Base-by-base conservation (phyloP, 2,113 vertebrate species). In the Atrichornis clamosus region DNA sequence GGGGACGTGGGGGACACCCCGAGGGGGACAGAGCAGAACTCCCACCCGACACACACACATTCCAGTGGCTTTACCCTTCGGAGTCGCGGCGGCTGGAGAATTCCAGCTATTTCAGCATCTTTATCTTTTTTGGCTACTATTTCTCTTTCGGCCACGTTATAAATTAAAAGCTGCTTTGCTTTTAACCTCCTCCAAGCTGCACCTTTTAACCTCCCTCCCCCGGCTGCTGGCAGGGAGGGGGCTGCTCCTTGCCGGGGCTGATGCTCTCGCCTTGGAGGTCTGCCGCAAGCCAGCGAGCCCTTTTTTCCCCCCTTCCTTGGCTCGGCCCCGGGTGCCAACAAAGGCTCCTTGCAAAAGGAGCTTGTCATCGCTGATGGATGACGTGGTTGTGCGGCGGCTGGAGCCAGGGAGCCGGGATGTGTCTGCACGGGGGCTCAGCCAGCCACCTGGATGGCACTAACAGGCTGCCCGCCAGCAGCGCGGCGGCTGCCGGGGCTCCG, bases 51-150 rank as follows among this genome's bases (percentile, higher is more conserved):
- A 35, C 79, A 60, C 85, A n/a, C 24, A 7, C 96, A 96, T 97
- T 96, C 96, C 96, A 94, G 59, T 4, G 30, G 95, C 93, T 93
- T 96, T 97, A 84, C 92, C 86, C 90, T 77, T 80, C 13, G 81
- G 97, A 97, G 95, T 91, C 95, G 0, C 42, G 58, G 86, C 3
- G 90, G 92, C 97, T 97, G 94, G 86, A 97, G 94, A 97, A 97
- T 97, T 96, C 96, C 95, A 97, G 84, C 92, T 96, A 96, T 96
- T 97, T 68, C 94, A 89, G 64, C 92, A 93, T 82, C 96, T 96
- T 96, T 97, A 95, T 96, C 96, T 96, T 91, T 93, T 91, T 88
- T 89, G 92, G 91, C 94, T 95, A 86, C 76, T 63, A 88, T 56
- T 62, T 75, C 89, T 95, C 94, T 74, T 59, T 95, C 28, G 95